Evolutionary conservation across 1,140 invertebrate genomes (phyloP).

Genomic region (Lepidurus couesii): DNA sequence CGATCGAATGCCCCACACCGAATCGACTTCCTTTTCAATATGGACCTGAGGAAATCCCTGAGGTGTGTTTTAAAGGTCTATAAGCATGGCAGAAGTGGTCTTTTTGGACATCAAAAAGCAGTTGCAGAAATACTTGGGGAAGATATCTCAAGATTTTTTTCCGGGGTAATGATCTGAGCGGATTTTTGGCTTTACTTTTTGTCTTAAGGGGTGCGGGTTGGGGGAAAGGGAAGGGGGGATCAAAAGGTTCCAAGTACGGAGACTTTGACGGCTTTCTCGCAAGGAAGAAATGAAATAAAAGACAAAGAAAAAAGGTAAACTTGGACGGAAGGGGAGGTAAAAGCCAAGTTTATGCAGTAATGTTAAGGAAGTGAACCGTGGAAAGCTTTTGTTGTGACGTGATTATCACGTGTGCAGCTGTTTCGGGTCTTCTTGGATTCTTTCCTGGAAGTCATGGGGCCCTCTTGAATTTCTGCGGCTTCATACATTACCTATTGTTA

Average conservation of each 20-base stretch:
- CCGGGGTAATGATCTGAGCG: background rate
- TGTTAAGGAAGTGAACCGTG: slow-evolving; percentile 8
- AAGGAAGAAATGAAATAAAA: background rate
- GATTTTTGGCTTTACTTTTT: background rate
- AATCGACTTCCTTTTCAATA: background rate
- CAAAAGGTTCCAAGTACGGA: background rate
- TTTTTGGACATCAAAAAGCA: too few relatives aligned
- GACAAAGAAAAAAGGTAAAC: background rate
- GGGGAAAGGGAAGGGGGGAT: background rate
- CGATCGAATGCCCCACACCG: background rate
- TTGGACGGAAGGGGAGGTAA: background rate
- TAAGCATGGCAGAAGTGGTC: background rate
- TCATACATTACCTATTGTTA: background rate
- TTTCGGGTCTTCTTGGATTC: background rate
- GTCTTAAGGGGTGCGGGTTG: background rate
- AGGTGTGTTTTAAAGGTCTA: too few relatives aligned
- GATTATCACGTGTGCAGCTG: slow-evolving; percentile 18
- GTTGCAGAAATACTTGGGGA: too few relatives aligned
- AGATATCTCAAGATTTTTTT: too few relatives aligned
- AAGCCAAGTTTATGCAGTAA: slow-evolving; percentile 11
- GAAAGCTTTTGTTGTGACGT: slow-evolving; percentile 5
- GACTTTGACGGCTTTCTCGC: background rate
- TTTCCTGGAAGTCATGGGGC: background rate
- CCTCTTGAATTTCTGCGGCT: background rate
- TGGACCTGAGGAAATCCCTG: background rate